Conservation (phyloP, 2,797 vertebrate species). For the Pteronotus mesoamericanus region DNA sequence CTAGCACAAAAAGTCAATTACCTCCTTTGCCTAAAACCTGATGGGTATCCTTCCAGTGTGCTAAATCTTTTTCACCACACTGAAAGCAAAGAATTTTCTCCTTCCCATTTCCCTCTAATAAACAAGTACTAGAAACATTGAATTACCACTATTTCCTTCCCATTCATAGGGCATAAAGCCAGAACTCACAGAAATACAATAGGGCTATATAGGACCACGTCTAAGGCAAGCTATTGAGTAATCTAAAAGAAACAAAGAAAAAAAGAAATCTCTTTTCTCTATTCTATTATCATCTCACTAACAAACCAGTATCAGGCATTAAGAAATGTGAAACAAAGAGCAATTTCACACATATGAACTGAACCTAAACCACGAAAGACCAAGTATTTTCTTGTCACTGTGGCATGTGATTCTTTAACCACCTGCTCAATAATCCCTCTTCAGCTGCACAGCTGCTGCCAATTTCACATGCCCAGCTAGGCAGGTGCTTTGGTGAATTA, state of each 20-base stretch:
- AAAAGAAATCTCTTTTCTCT: slow-evolving; percentile 51
- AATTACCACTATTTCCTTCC: slow-evolving; percentile 66
- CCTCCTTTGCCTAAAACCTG: slow-evolving; percentile 42
- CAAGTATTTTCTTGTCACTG: slow-evolving; percentile 70
- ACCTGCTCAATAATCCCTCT: slow-evolving; percentile 59
- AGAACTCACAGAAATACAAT: slow-evolving; percentile 58
- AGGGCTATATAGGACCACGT: background rate
- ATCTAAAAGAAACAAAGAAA: slow-evolving; percentile 40
- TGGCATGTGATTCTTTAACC: slow-evolving; percentile 72
- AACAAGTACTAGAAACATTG: slow-evolving; percentile 65
- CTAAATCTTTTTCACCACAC: slow-evolving; percentile 41
- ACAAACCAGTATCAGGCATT: slow-evolving; percentile 59
- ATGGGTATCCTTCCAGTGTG: background rate
- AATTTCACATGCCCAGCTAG: slow-evolving; percentile 54
- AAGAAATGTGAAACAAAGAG: slow-evolving; percentile 68
- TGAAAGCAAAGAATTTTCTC: slow-evolving; percentile 59
- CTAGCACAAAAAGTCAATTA: slow-evolving; percentile 41
- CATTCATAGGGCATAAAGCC: slow-evolving; percentile 61
- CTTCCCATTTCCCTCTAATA: slow-evolving; percentile 56
- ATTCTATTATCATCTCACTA: slow-evolving; percentile 51
- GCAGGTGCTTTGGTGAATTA: slow-evolving; percentile 72
- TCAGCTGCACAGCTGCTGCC: slow-evolving; percentile 48
- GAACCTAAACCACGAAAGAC: slow-evolving; percentile 62
- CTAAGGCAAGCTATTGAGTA: slow-evolving; percentile 15
- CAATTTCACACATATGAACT: slow-evolving; percentile 62